These are phyloP conservation scores for Esox masquinongy DNA, from an alignment of 2,797 vertebrate species.

Conservation along the genomic window DNA sequence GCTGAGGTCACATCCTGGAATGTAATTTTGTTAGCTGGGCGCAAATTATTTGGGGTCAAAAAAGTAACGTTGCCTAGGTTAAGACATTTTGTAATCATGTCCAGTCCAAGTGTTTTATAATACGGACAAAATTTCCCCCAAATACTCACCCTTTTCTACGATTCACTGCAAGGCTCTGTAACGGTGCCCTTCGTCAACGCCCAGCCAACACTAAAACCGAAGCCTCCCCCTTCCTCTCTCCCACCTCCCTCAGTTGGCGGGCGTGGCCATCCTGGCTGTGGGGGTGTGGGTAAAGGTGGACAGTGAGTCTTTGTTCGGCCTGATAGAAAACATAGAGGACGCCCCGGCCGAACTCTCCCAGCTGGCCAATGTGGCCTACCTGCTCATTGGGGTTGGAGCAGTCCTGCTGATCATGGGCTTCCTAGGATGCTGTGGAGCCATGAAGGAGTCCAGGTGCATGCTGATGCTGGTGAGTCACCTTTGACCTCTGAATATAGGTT, in stretches of 20 bases:
- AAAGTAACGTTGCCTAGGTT: not conserved
- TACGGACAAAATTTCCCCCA: not conserved
- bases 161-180: not conserved
- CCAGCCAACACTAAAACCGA: not conserved
- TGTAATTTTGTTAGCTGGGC: too few relatives aligned
- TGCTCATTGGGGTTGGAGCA: slow-evolving; percentile 74
- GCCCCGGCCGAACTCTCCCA: slow-evolving; percentile 48
- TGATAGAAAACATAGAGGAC: slow-evolving; percentile 47
- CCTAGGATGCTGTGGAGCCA: slow-evolving; percentile 81
- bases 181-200: not conserved
- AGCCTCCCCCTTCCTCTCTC: not conserved
- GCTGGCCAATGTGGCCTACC: slow-evolving; percentile 67
- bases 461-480: slow-evolving; percentile 74
- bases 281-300: slow-evolving; percentile 83
- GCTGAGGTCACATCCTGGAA: too few relatives aligned
- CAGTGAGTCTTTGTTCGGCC: slow-evolving; percentile 64
- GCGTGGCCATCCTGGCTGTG: slow-evolving; percentile 70
- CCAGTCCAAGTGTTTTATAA: not conserved
- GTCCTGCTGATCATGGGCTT: slow-evolving; percentile 79
- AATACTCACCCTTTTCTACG: not conserved
- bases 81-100: not conserved
- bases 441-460: slow-evolving; percentile 80
- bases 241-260: slow-evolving; percentile 68
- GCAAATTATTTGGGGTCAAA: not conserved
- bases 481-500: not conserved